Percentiles rank a stretch among this genome's conserved stretches.
Conservation (phyloP, 2,113 vertebrate genomes). For the Serinus canaria region DNA sequence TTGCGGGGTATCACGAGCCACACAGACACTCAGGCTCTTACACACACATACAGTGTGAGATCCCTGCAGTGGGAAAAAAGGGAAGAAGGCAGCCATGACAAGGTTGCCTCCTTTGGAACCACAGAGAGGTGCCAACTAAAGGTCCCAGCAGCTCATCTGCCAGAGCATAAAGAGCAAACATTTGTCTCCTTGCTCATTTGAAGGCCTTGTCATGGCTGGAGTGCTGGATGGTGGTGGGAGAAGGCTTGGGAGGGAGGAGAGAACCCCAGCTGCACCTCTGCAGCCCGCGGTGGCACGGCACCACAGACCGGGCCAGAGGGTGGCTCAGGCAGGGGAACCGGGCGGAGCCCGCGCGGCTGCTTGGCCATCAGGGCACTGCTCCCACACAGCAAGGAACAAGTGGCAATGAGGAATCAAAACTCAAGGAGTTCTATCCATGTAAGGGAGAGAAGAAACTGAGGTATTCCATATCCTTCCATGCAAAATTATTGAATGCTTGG, state of each 20-base stretch:
- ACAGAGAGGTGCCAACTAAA: slow-evolving; percentile 30
- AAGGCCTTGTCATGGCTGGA: not conserved
- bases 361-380: not conserved
- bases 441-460: not conserved
- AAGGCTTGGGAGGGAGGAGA: not conserved
- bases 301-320: rapidly evolving
- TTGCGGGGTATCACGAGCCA: slow-evolving; percentile 19
- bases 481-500: not conserved
- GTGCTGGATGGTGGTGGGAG: not conserved
- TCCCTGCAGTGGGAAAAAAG: not conserved
- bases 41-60: not conserved
- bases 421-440: not conserved
- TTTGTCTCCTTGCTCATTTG: slow-evolving; percentile 56
- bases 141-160: slow-evolving; percentile 49
- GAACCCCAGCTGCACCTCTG: not conserved
- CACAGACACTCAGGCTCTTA: slow-evolving; percentile 5
- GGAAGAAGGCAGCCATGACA: slow-evolving; percentile 33
- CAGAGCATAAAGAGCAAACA: slow-evolving; percentile 40
- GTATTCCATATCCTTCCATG: not conserved
- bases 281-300: rapidly evolving
- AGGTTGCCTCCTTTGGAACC: slow-evolving; percentile 63
- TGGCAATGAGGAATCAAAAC: rapidly evolving
- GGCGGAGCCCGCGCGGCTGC: rapidly evolving
- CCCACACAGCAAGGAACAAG: not conserved
- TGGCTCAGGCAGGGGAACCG: not conserved